phyloP scores from a whole-genome alignment of 2,797 vertebrate species.

The Coregonus ussuriensis region DNA sequence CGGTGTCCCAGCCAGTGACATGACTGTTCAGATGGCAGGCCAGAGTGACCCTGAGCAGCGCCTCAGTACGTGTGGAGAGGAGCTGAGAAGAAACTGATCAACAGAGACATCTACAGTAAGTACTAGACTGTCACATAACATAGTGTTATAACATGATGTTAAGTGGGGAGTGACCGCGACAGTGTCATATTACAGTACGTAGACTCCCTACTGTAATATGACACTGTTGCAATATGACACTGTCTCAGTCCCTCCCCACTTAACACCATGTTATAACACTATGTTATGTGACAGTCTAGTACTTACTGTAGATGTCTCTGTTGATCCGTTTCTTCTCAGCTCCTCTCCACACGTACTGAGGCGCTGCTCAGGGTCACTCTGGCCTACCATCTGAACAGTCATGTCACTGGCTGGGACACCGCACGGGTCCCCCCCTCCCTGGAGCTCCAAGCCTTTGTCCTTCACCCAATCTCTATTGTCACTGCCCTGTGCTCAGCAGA shows the following conservation, averaged over 20 bases:
- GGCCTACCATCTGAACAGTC: constrained; percentile 60
- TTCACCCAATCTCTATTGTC: constrained; percentile 34
- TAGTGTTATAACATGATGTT: neutral
- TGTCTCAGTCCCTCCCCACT: too few species aligned
- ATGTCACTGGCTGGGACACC: constrained; percentile 46
- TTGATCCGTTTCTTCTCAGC: constrained; percentile 77
- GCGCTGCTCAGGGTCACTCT: constrained; percentile 77
- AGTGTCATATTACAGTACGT: neutral
- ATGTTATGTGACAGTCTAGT: constrained; percentile 4
- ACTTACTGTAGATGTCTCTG: constrained; percentile 62
- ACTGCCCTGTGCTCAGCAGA: constrained; percentile 53
- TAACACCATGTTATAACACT: neutral
- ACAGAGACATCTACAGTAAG: constrained; percentile 65
- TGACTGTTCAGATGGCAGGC: constrained; percentile 61
- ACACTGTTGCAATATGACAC: too few species aligned
- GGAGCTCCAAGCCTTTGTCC: constrained; percentile 40
- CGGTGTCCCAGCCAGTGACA: constrained; percentile 42
- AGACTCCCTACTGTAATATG: too few species aligned
- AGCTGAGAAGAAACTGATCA: constrained; percentile 77
- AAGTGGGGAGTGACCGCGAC: neutral
- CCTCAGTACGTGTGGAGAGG: constrained; percentile 77
- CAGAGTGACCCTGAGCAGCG: constrained; percentile 77
- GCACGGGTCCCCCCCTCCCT: constrained; percentile 4
- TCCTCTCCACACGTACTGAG: constrained; percentile 77
- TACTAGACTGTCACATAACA: constrained; percentile 3